Evolutionary conservation across 2,113 vertebrate species (phyloP).

Genomic region (Leptodactylus fuscus): DNA sequence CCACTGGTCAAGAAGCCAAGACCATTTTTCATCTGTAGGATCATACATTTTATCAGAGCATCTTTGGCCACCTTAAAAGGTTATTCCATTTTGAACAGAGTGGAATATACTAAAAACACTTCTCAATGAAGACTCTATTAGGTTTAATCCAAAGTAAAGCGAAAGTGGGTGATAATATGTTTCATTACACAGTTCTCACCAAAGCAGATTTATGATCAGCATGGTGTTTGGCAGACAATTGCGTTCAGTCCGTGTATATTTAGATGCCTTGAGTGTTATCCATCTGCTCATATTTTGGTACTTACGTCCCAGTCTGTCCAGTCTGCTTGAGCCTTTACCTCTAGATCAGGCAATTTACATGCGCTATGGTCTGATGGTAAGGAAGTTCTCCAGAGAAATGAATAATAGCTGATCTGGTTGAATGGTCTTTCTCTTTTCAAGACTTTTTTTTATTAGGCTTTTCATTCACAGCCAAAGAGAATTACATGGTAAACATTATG

Average conservation of each 20-base stretch:
- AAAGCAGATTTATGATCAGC: neutral
- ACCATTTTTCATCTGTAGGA: no score
- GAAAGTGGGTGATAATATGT: neutral
- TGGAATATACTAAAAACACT: no score
- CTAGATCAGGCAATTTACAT: neutral
- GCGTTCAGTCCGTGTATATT: neutral
- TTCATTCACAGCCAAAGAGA: no score
- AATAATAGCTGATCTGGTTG: neutral
- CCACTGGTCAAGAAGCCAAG: no score
- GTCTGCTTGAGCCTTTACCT: neutral
- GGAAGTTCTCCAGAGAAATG: neutral
- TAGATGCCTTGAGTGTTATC: neutral
- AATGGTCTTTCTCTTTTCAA: no score
- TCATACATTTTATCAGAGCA: no score
- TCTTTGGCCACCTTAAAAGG: no score
- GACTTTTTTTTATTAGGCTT: no score
- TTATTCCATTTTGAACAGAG: no score
- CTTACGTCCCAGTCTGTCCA: neutral
- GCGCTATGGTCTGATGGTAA: neutral
- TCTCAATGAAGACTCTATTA: no score
- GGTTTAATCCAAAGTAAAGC: no score
- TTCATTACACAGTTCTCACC: neutral
- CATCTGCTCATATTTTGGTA: conserved; percentile 1
- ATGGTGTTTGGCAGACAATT: neutral
- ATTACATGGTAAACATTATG: no score